These are phyloP conservation scores for Plebejus anna DNA, from an alignment of 2,888 invertebrate genomes.

Conservation along the genomic window DNA sequence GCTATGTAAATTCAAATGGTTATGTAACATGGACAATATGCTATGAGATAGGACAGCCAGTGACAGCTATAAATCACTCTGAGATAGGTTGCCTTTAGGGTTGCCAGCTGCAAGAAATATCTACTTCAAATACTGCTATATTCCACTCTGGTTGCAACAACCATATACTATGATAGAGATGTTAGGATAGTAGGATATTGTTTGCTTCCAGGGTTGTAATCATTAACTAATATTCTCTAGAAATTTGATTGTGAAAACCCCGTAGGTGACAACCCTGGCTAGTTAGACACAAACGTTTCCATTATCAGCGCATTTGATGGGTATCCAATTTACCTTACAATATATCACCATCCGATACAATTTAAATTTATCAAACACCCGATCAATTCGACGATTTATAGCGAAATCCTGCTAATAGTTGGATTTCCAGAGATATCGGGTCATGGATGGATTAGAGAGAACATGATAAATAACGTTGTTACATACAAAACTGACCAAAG, in stretches of 20 bases:
- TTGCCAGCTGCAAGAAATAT: not conserved
- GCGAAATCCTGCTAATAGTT: not conserved
- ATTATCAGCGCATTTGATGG: slow-evolving; percentile 22
- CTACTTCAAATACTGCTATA: not conserved
- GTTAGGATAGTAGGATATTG: not conserved
- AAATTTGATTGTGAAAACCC: not conserved
- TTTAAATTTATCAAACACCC: slow-evolving; percentile 25
- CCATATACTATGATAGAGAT: not conserved
- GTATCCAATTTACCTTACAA: slow-evolving; percentile 25
- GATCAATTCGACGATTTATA: slow-evolving; percentile 21
- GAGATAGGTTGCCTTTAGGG: slow-evolving; percentile 18
- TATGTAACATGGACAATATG: slow-evolving; percentile 15
- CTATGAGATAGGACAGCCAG: slow-evolving; percentile 1
- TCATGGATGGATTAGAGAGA: not conserved
- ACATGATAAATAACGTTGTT: not conserved
- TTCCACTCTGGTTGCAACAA: not conserved
- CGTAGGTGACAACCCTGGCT: not conserved
- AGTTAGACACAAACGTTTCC: slow-evolving; percentile 19
- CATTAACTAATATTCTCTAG: not conserved
- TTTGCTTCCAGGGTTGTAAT: not conserved
- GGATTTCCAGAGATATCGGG: not conserved
- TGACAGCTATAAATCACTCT: slow-evolving; percentile 19
- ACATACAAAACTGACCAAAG: not conserved
- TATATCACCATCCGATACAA: slow-evolving; percentile 20
- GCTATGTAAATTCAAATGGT: slow-evolving; percentile 4